Percentiles rank a stretch among this genome's conserved stretches.
These are phyloP conservation scores for Oreochromis tanganicae DNA, from an alignment of 2,113 vertebrate genomes.

Conservation along the genomic window DNA sequence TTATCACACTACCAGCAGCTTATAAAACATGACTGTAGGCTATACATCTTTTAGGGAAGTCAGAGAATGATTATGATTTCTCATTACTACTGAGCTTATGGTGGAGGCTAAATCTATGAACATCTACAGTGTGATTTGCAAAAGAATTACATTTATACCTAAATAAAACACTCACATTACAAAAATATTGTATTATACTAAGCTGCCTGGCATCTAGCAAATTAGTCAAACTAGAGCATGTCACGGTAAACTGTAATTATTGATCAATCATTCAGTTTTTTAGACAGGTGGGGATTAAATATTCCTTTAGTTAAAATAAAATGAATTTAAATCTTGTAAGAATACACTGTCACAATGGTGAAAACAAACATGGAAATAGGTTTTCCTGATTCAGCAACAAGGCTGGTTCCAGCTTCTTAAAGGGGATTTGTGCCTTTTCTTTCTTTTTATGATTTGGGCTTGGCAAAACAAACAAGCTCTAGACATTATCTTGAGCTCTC, in stretches of 20 bases:
- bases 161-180: background rate
- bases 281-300: background rate
- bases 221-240: background rate
- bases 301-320: background rate
- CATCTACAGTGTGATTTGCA: background rate
- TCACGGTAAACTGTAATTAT: background rate
- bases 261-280: background rate
- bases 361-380: background rate
- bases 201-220: background rate
- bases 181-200: background rate
- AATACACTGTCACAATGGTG: background rate
- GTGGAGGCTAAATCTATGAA: background rate
- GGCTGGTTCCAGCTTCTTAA: background rate
- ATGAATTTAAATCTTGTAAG: background rate
- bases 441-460: background rate
- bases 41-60: background rate
- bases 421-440: background rate
- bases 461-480: background rate
- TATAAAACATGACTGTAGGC: background rate
- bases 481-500: background rate
- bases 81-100: background rate
- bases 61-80: background rate
- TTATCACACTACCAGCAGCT: background rate
- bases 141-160: background rate
- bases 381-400: background rate